These are phyloP conservation scores for Illadopsis cleaveri DNA, from an alignment of 2,113 vertebrate genomes.

Conservation along the genomic window DNA sequence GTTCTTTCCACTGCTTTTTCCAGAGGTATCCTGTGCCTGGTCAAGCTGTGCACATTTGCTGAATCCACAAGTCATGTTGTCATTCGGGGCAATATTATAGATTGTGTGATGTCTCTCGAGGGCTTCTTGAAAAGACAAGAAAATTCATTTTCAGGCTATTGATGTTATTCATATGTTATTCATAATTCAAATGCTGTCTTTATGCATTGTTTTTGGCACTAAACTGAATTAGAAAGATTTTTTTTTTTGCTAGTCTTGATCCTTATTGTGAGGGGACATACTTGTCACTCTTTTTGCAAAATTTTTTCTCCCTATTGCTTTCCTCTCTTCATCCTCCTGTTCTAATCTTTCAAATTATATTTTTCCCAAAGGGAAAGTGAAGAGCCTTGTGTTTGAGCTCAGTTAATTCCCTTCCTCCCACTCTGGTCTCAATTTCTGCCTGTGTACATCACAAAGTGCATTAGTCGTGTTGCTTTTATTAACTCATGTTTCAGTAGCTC, in stretches of 20 bases:
- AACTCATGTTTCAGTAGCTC: background rate
- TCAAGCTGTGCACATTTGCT: background rate
- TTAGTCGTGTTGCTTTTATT: constrained; percentile 29
- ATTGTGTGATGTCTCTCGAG: background rate
- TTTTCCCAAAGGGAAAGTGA: background rate
- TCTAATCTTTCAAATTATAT: background rate
- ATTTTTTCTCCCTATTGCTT: background rate
- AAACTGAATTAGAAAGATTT: background rate
- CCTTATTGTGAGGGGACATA: background rate
- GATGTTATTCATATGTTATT: background rate
- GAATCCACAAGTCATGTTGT: background rate
- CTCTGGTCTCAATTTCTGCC: background rate
- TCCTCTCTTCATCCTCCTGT: background rate
- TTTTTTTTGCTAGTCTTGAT: background rate
- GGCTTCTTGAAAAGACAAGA: constrained; percentile 3
- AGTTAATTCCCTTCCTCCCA: background rate
- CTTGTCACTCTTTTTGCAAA: background rate
- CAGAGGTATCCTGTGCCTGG: background rate
- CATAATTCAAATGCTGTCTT: constrained; percentile 35
- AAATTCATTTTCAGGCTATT: constrained; percentile 35
- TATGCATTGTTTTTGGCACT: background rate
- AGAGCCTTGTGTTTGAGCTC: background rate
- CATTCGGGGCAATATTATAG: background rate
- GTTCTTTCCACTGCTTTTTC: background rate
- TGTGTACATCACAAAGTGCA: background rate